Conservation (phyloP, 2,888 invertebrate genomes). For the Charanyca ferruginea region DNA sequence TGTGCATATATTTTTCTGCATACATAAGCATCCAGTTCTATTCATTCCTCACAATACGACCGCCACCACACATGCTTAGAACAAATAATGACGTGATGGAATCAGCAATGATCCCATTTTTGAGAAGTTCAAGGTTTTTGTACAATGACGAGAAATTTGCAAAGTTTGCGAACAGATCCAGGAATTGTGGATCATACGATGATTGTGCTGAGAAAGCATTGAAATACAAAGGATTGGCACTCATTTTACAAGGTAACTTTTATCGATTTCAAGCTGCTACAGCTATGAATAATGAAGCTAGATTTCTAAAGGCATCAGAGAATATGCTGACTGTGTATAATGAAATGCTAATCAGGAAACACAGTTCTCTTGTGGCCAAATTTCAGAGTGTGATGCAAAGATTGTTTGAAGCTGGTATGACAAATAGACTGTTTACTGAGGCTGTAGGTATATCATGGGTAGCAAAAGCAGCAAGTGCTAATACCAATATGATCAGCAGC, state of each 20-base stretch:
- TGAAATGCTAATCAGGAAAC: conserved; percentile 80
- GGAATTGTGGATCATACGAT: conserved; percentile 70
- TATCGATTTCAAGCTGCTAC: conserved; percentile 74
- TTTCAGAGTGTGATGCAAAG: conserved; percentile 69
- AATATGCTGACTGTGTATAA: conserved; percentile 78
- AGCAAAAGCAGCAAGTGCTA: conserved; percentile 72
- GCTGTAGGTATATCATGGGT: conserved; percentile 76
- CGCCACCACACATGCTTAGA: conserved; percentile 74
- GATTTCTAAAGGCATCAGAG: conserved; percentile 72
- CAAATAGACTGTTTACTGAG: conserved; percentile 73
- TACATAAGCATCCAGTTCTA: conserved; percentile 80
- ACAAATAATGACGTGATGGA: conserved; percentile 75
- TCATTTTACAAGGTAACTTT: conserved; percentile 73
- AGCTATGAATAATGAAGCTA: conserved; percentile 78
- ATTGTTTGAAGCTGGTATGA: conserved; percentile 83
- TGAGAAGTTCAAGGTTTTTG: conserved; percentile 75
- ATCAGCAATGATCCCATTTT: conserved; percentile 73
- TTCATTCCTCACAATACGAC: conserved; percentile 79
- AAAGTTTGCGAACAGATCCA: conserved; percentile 71
- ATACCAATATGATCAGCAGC: conserved; percentile 72
- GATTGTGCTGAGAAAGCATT: conserved; percentile 72
- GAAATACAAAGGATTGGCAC: conserved; percentile 74
- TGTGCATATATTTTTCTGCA: conserved; percentile 77
- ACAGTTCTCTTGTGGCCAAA: conserved; percentile 66
- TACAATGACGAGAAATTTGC: conserved; percentile 72